Conservation (phyloP, 2,113 vertebrate genomes). For the Mormyrus lacerda region DNA sequence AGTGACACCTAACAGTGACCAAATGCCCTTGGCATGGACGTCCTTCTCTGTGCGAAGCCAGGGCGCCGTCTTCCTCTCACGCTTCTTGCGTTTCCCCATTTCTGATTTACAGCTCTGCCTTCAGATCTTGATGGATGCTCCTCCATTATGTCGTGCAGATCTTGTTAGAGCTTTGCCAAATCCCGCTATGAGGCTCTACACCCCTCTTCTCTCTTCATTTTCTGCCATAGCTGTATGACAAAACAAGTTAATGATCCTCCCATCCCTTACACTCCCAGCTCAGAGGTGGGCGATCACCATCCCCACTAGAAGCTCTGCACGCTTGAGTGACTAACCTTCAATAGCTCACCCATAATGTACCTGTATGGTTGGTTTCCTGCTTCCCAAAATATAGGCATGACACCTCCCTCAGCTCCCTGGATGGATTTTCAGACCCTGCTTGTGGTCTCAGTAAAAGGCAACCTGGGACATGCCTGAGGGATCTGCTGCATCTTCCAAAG, state of each 20-base stretch:
- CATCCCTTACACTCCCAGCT: neutral
- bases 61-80: conserved; percentile 14
- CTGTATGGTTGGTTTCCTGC: neutral
- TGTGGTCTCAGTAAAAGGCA: neutral
- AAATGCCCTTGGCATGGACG: conserved; percentile 34
- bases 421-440: neutral
- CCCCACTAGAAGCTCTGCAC: neutral
- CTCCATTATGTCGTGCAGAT: neutral
- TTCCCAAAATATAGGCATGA: neutral
- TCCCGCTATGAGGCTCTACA: neutral
- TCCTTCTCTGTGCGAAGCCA: neutral
- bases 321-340: neutral
- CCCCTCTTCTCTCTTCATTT: neutral
- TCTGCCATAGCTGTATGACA: neutral
- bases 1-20: conserved; percentile 28
- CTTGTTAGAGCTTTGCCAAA: neutral
- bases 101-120: neutral
- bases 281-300: neutral
- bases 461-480: neutral
- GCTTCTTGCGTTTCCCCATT: conserved; percentile 26
- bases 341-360: neutral
- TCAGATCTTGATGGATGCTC: neutral
- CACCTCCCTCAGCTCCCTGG: neutral
- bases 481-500: neutral
- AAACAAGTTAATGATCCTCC: neutral